These are phyloP conservation scores for Sweltsa coloradensis DNA, from an alignment of 1,140 invertebrate genomes.

Conservation along the genomic window DNA sequence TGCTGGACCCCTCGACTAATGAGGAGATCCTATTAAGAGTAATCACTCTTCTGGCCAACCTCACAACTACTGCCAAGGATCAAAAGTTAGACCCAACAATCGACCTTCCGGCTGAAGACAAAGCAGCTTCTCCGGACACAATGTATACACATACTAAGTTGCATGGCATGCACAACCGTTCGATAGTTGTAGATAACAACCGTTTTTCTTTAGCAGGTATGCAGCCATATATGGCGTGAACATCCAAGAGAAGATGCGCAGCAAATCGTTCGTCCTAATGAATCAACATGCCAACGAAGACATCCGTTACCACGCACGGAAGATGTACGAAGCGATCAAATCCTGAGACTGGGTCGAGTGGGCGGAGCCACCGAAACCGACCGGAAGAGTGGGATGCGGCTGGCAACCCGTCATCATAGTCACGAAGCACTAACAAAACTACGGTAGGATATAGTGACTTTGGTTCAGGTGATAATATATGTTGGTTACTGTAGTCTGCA, in stretches of 20 bases:
- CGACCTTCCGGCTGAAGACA: slow-evolving; percentile 38
- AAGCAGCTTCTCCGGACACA: slow-evolving; percentile 45
- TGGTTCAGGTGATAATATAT: no score
- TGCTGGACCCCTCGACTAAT: slow-evolving; percentile 32
- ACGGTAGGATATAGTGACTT: no score
- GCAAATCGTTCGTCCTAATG: slow-evolving; percentile 34
- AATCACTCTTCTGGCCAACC: slow-evolving; percentile 40
- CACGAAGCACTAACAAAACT: slow-evolving; percentile 8
- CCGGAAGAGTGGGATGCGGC: not conserved
- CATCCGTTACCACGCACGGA: slow-evolving; percentile 21
- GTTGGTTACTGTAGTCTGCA: no score
- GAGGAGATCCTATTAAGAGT: slow-evolving; percentile 38
- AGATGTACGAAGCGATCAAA: slow-evolving; percentile 12
- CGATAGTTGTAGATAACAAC: not conserved
- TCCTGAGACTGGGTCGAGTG: slow-evolving; percentile 10
- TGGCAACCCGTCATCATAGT: slow-evolving; percentile 8
- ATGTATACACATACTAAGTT: no score
- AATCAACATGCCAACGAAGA: slow-evolving; percentile 36
- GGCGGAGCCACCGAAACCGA: no score
- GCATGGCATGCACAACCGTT: no score
- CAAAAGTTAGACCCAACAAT: slow-evolving; percentile 31
- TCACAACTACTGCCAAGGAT: slow-evolving; percentile 31
- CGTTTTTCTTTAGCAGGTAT: slow-evolving; percentile 27
- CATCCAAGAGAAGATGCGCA: slow-evolving; percentile 30
- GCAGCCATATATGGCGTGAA: slow-evolving; percentile 36